Evolutionary conservation across 2,113 vertebrate species (phyloP).

Genomic region (Tachysurus vachellii): DNA sequence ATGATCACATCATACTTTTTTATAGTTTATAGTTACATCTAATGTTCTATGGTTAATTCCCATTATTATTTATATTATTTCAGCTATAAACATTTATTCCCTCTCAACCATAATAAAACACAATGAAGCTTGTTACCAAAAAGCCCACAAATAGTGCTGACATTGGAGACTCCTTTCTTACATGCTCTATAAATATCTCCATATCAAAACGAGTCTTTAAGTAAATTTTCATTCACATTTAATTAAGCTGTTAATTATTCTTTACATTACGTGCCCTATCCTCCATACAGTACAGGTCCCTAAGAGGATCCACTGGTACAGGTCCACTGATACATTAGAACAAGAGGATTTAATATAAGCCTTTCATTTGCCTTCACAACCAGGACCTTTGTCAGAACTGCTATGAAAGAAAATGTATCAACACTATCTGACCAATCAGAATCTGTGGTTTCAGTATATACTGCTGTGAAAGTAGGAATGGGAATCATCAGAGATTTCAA

Average conservation of each 20-base stretch:
- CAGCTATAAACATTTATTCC: not conserved
- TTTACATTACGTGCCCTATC: not conserved
- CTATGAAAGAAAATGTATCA: not conserved
- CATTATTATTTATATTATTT: not conserved
- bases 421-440: not conserved
- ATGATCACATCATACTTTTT: not conserved
- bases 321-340: no score
- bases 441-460: not conserved
- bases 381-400: not conserved
- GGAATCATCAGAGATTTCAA: not conserved
- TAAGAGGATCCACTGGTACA: no score
- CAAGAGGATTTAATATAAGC: not conserved
- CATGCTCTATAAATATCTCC: not conserved
- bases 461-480: not conserved
- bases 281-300: not conserved
- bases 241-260: not conserved
- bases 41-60: not conserved
- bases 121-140: not conserved
- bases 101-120: not conserved
- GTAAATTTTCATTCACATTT: not conserved
- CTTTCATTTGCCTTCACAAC: not conserved
- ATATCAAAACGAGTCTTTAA: not conserved
- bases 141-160: not conserved
- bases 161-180: not conserved
- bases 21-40: not conserved